Evolutionary conservation across 2,113 vertebrate genomes (phyloP).

Genomic region (Polyodon spathula): DNA sequence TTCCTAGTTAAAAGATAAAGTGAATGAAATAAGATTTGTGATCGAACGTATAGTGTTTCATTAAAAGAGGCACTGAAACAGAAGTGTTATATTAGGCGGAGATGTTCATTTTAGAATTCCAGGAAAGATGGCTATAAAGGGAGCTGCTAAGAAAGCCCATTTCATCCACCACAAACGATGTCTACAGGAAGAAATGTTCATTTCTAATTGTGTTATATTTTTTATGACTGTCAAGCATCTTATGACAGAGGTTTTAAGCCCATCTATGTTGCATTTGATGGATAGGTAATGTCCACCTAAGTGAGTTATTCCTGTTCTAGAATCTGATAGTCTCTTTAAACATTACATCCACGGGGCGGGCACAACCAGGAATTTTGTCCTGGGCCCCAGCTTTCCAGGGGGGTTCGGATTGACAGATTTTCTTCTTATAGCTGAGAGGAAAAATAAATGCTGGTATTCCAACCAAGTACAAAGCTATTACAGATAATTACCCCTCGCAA

Average conservation of each 20-base stretch:
- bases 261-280: slow-evolving; percentile 24
- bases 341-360: slow-evolving; percentile 16
- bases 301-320: slow-evolving; percentile 31
- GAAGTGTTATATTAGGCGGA: slow-evolving; percentile 56
- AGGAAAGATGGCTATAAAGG: slow-evolving; percentile 51
- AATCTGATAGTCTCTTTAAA: slow-evolving; percentile 35
- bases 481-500: too few relatives aligned
- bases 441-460: too few relatives aligned
- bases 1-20: slow-evolving; percentile 57
- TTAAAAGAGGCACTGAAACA: slow-evolving; percentile 68
- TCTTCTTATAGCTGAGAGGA: too few relatives aligned
- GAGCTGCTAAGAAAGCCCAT: slow-evolving; percentile 37
- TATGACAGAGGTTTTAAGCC: slow-evolving; percentile 16
- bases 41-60: slow-evolving; percentile 49
- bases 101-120: slow-evolving; percentile 58
- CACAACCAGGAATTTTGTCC: too few relatives aligned
- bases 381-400: too few relatives aligned
- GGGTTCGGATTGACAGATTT: too few relatives aligned
- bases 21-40: slow-evolving; percentile 31
- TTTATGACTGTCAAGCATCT: slow-evolving; percentile 30
- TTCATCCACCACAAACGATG: slow-evolving; percentile 36
- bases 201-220: slow-evolving; percentile 52
- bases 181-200: slow-evolving; percentile 56
- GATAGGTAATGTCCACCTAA: slow-evolving; percentile 41
- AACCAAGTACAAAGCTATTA: too few relatives aligned